These are phyloP conservation scores for Ornithoptera alexandrae DNA, from an alignment of 2,888 invertebrate species.

Conservation along the genomic window DNA sequence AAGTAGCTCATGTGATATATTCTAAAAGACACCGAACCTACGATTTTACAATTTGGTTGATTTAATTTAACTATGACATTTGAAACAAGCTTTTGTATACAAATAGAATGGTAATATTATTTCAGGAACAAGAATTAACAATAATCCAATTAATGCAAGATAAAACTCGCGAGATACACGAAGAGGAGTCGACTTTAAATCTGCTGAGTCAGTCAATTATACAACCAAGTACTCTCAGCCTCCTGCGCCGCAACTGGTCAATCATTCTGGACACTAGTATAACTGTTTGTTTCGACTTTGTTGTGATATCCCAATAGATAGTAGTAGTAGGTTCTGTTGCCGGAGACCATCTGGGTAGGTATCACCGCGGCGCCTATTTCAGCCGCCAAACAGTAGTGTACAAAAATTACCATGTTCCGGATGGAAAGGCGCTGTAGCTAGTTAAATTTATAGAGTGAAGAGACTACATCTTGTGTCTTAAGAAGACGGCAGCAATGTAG, in stretches of 20 bases:
- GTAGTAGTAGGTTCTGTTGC: too few relatives aligned
- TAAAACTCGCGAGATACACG: slow-evolving; percentile 57
- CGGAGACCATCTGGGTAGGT: too few relatives aligned
- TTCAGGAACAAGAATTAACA: slow-evolving; percentile 56
- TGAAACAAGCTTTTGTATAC: neutral
- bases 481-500: too few relatives aligned
- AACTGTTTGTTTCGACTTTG: slow-evolving; percentile 42
- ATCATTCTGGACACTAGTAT: slow-evolving; percentile 52
- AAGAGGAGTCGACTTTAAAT: slow-evolving; percentile 45
- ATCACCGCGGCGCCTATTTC: too few relatives aligned
- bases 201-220: slow-evolving; percentile 41
- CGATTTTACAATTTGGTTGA: neutral
- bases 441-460: too few relatives aligned
- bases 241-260: slow-evolving; percentile 52
- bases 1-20: too few relatives aligned
- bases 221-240: slow-evolving; percentile 54
- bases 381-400: too few relatives aligned
- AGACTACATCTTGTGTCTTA: too few relatives aligned
- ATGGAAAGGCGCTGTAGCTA: too few relatives aligned
- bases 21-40: too few relatives aligned
- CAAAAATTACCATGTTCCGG: too few relatives aligned
- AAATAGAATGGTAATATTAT: neutral
- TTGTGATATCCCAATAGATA: neutral
- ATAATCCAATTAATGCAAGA: slow-evolving; percentile 66
- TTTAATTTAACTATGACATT: neutral